Evolutionary conservation across 2,113 vertebrate species (phyloP), one percentile per base, ranked within the genome.

Genomic region (Sapayoa aenigma): DNA sequence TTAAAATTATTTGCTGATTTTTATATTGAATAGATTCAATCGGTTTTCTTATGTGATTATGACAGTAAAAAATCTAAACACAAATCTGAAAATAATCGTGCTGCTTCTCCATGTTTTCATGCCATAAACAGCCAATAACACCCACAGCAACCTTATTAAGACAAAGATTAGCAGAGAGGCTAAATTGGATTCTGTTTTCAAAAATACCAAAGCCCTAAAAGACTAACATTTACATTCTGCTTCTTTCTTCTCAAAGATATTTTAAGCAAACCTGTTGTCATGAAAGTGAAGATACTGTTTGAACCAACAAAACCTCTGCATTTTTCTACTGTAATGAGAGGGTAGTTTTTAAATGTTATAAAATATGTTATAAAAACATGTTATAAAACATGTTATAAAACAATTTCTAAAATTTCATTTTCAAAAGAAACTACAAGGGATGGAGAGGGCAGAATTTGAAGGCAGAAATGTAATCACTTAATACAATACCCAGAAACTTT

Each of bases 81-180:
- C 35, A 93, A 90, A 91, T 89, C 50, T 87, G 62, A 94, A 94
- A 91, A 91, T 75, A 82, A 91, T 85, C 53, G 53, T 60, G 24
- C 25, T 75, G 35, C 31, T 90, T 90, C 46, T 85, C 41, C 41
- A 11, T 76, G 31, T 87, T 94, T 82, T 65, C 41, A 3, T 65
- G 66, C 14, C 60, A 60, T 52, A 89, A 96, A 65, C 37, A 96
- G 74, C 58, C 37, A 9, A 31, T 76, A 87, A 91, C 66, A 82
- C 44, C 58, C 84, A 85, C 71, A 65, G 62, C 11, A 94, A 79
- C 28, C 81, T 75, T 93, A 85, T 82, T 68, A 90, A 87, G 60
- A 87, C 35, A 93, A 91, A 85, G 62, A 85, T 89, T 73, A 91
- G 23, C 44, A 93, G 84, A 87, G 65, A 68, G n/a, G 24, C 19